Percentiles rank a stretch among this genome's conserved stretches.
These are phyloP conservation scores for Theonella swinhoei DNA, from an alignment of 37 sponge, comb jelly and placozoan genomes.

Conservation along the genomic window DNA sequence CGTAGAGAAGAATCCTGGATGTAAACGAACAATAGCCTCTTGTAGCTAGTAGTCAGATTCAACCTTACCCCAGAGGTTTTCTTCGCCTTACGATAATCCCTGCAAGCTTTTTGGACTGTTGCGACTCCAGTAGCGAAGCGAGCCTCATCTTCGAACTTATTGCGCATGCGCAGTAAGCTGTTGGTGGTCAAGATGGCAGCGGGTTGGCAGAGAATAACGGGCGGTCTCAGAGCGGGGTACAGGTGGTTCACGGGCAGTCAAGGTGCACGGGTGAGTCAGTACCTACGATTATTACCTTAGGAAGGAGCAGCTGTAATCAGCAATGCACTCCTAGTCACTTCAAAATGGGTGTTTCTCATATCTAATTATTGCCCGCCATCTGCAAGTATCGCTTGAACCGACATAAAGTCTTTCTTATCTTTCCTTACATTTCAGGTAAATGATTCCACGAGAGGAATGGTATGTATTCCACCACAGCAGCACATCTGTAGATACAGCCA, in stretches of 20 bases:
- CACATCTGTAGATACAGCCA: too few species aligned
- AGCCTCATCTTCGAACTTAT: conserved; percentile 44
- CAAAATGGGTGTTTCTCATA: too few species aligned
- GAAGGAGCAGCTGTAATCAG: too few species aligned
- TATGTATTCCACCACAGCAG: too few species aligned
- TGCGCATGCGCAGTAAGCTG: conserved; percentile 33
- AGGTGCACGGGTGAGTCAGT: not conserved
- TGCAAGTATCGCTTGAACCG: too few species aligned
- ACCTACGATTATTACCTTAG: too few species aligned
- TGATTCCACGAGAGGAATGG: not conserved
- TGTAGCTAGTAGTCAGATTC: not conserved
- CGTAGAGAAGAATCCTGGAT: conserved; percentile 60
- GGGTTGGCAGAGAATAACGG: conserved; percentile 35
- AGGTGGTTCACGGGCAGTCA: not conserved
- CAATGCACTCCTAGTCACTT: too few species aligned
- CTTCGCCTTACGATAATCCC: conserved; percentile 26
- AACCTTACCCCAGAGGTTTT: conserved; percentile 41
- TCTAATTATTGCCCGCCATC: conserved; percentile 38
- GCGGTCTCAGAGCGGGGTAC: conserved; percentile 22
- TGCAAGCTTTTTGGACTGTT: conserved; percentile 40
- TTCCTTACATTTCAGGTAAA: not conserved
- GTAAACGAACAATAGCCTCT: not conserved
- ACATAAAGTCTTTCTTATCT: not conserved
- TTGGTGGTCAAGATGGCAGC: conserved; percentile 35
- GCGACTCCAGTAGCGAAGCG: conserved; percentile 57